Conservation (phyloP, 2,113 vertebrate species). For the Aviceda subcristata region DNA sequence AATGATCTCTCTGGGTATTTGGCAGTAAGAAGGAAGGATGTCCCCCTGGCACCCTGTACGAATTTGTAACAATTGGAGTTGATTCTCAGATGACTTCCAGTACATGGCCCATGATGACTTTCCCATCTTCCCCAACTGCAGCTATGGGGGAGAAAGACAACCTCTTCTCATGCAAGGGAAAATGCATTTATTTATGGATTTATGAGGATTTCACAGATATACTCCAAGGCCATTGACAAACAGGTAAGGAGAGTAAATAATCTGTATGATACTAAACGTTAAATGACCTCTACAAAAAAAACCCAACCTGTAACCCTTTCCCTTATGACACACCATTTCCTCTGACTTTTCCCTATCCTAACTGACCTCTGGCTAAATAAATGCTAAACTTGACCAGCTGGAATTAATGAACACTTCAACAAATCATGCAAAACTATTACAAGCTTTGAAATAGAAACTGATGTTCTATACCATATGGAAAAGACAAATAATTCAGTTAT, state of each 20-base stretch:
- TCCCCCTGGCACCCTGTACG: neutral
- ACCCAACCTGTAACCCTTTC: neutral
- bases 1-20: neutral
- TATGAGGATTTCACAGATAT: neutral
- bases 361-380: neutral
- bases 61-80: neutral
- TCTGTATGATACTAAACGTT: neutral
- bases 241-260: neutral
- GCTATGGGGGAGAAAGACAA: neutral
- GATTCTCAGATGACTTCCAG: neutral
- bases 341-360: neutral
- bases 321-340: neutral
- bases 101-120: neutral
- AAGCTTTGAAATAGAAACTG: neutral
- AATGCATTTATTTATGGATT: neutral
- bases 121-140: neutral
- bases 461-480: neutral
- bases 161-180: neutral
- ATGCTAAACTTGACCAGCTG: neutral
- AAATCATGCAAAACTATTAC: neutral
- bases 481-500: neutral
- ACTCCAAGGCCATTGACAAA: neutral
- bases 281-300: neutral
- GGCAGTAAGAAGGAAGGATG: neutral
- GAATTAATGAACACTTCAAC: neutral